phyloP scores from a whole-genome alignment of 2,797 vertebrate species.

The Sitta carolinensis region DNA sequence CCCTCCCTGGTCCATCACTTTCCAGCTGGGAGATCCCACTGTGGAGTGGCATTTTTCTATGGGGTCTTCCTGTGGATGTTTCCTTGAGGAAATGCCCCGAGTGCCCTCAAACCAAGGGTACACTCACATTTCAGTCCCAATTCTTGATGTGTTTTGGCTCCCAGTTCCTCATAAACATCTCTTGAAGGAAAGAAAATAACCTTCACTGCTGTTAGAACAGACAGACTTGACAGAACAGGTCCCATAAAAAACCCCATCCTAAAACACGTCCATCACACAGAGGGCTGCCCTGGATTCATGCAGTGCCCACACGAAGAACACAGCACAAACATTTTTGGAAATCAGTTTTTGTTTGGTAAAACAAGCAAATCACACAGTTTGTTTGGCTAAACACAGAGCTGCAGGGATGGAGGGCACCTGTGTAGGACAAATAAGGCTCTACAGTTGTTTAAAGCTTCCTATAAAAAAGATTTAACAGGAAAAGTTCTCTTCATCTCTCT shows the following conservation, averaged over 20 bases:
- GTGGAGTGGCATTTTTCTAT: fast-evolving
- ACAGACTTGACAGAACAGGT: neutral
- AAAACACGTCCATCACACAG: fast-evolving
- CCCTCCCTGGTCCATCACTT: neutral
- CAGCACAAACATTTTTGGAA: neutral
- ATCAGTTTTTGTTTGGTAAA: neutral
- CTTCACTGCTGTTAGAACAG: neutral
- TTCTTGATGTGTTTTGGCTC: neutral
- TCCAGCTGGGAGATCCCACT: neutral
- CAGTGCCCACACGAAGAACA: neutral
- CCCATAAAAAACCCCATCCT: neutral
- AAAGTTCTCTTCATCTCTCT: neutral
- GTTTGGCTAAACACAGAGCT: neutral
- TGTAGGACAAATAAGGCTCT: neutral
- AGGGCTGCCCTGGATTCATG: neutral
- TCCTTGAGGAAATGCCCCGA: fast-evolving
- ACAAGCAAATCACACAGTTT: neutral
- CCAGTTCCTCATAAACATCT: neutral
- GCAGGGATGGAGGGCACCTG: too few species aligned
- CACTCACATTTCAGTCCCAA: neutral
- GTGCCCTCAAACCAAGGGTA: fast-evolving
- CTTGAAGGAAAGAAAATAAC: too few species aligned
- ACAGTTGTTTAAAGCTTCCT: neutral
- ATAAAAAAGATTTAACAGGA: neutral
- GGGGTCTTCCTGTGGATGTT: neutral